A percentile compares a stretch with the other conserved stretches of the same genome.
Conservation (phyloP, 2,888 invertebrate genomes). For the Odiellus spinosus region DNA sequence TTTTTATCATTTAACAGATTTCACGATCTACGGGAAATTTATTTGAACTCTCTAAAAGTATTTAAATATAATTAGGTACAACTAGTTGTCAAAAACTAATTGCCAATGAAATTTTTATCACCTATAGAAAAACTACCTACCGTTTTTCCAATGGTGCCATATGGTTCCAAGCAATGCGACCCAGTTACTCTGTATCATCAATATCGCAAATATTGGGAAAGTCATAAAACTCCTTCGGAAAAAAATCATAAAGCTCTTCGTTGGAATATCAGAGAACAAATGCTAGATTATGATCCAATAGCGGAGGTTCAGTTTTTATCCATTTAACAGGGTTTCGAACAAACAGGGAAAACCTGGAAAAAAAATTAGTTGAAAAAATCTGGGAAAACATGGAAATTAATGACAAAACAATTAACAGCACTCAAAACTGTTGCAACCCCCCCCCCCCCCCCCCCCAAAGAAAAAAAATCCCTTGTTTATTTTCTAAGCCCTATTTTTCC, state of each 20-base stretch:
- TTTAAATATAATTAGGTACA: not conserved
- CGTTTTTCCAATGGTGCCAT: not conserved
- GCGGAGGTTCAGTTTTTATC: no score
- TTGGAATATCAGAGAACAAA: not conserved
- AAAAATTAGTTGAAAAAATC: no score
- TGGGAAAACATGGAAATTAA: no score
- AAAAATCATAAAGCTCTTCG: not conserved
- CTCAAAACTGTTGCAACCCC: no score
- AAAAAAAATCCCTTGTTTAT: no score
- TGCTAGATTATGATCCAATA: not conserved
- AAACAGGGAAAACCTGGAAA: no score
- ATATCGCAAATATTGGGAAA: slow-evolving; percentile 1
- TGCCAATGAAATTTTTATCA: not conserved
- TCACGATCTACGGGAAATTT: not conserved
- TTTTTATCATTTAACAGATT: not conserved
- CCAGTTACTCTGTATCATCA: not conserved
- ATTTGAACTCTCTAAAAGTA: not conserved
- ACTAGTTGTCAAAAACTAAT: not conserved
- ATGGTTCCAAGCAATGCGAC: not conserved
- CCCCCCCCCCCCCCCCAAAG: no score
- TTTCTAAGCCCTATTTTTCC: no score
- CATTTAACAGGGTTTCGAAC: no score
- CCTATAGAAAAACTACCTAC: no score
- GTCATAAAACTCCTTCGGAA: not conserved
- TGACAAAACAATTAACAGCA: no score